Base-by-base conservation (phyloP, 2,113 vertebrate genomes). In the Gasterosteus aculeatus region DNA sequence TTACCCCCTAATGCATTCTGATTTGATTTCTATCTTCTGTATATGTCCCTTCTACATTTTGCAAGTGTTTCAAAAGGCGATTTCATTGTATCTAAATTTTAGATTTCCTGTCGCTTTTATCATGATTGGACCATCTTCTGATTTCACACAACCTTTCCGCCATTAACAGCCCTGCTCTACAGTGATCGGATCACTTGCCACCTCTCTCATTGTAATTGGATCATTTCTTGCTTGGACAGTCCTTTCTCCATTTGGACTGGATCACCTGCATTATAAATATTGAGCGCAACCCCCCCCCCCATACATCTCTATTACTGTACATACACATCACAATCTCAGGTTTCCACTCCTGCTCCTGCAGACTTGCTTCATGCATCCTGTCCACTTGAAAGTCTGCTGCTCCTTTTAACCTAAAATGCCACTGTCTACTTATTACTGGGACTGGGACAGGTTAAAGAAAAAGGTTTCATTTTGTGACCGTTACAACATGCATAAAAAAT, bases 11-110 rank as follows among this genome's bases (percentile, higher is more conserved):
- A 46, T 80, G 68, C 88, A 3, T 74, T 90, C 70, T 80, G 5
- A 73, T 87, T 88, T 85, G 1, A 59, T 82, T 78, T 66, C 14
- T 79, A 69, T 75, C 65, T 75, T 62, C 61, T 63, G 42, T 86
- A 54, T 88, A 59, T 57, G 29, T 88, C 90, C 78, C 77, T 49
- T 91, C 78, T 93, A 93, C 94, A 94, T 94, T 94, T 94, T 94
- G 93, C 94, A 94, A 94, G 93, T 94, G 93, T 94, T 94, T 93
- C 51, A 81, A 87, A 94, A 93, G 93, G 92, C 91, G 90, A 91
- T 86, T 90, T 88, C 92, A 91, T 38, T 38, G 35, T 90, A 84
- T 90, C 87, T 88, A 78, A 87, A 92, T 74, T 70, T 67, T 83
- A 92, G 88, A 84, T 78, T 86, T 83, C 87, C 85, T 91, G 77